phyloP scores from a whole-genome alignment of 2,888 invertebrate species.

The Tipula helvola region DNA sequence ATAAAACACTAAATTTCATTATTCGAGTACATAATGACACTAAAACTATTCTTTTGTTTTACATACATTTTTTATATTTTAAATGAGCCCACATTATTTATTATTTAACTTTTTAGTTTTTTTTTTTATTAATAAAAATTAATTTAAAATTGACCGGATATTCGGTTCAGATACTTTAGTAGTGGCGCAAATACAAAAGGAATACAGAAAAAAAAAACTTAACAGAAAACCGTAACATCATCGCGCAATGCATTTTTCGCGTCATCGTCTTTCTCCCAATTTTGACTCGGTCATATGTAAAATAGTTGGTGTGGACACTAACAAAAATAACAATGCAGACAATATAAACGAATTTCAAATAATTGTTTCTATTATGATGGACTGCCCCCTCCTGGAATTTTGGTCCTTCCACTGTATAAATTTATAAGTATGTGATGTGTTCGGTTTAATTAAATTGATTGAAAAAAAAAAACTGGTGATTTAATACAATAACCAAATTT shows the following conservation, averaged over 20 bases:
- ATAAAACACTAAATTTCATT: neutral
- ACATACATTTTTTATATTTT: neutral
- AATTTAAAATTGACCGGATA: conserved; percentile 4
- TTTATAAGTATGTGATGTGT: neutral
- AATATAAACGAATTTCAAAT: neutral
- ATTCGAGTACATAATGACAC: neutral
- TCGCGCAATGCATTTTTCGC: neutral
- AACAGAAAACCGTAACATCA: neutral
- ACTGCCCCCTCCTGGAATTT: neutral
- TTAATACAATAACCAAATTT: neutral
- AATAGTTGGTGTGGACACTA: neutral
- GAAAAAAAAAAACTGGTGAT: neutral
- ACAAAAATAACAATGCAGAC: neutral
- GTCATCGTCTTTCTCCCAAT: neutral
- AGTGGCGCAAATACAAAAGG: conserved; percentile 4
- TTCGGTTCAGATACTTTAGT: neutral
- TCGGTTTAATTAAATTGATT: neutral
- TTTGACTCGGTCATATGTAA: neutral
- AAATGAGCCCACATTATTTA: conserved; percentile 4
- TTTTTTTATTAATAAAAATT: neutral
- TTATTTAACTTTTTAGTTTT: neutral
- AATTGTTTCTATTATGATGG: neutral
- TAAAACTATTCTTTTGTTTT: neutral
- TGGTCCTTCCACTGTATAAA: neutral
- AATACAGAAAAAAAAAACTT: neutral